These are phyloP conservation scores for Melanostoma mellinum DNA, from an alignment of 2,888 invertebrate species.

Conservation along the genomic window DNA sequence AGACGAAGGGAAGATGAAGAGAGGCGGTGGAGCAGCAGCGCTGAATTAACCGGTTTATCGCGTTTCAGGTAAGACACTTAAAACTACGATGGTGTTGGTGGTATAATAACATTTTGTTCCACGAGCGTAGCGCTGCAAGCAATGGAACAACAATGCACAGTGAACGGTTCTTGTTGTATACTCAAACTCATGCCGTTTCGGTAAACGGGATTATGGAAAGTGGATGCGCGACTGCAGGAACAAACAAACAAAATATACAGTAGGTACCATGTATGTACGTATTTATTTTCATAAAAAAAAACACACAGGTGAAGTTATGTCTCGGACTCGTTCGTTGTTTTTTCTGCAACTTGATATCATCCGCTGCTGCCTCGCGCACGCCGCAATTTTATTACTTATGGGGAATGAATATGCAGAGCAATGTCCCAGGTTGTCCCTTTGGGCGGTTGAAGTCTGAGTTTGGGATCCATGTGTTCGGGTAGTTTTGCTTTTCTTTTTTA, in stretches of 20 bases:
- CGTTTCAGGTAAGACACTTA: slow-evolving; percentile 46
- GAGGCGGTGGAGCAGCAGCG: not conserved
- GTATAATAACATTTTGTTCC: slow-evolving; percentile 39
- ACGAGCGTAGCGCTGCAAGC: slow-evolving; percentile 38
- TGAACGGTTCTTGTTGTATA: slow-evolving; percentile 67
- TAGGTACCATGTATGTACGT: no score
- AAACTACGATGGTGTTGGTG: not conserved
- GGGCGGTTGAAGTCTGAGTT: slow-evolving; percentile 30
- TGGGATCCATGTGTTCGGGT: not conserved
- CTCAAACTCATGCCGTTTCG: slow-evolving; percentile 48
- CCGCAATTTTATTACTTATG: slow-evolving; percentile 26
- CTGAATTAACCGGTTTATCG: slow-evolving; percentile 62
- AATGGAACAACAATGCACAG: slow-evolving; percentile 58
- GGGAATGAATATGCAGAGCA: slow-evolving; percentile 41
- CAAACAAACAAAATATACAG: not conserved
- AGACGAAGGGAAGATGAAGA: not conserved
- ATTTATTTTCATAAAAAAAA: not conserved
- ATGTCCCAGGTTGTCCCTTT: slow-evolving; percentile 52
- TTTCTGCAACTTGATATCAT: slow-evolving; percentile 27
- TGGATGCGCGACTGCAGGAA: slow-evolving; percentile 21
- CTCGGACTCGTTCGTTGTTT: slow-evolving; percentile 27
- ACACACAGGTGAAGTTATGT: slow-evolving; percentile 50
- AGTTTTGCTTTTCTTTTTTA: not conserved
- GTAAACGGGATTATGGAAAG: slow-evolving; percentile 61
- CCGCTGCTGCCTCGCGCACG: slow-evolving; percentile 6